These are phyloP conservation scores for Neosalanx taihuensis DNA, from an alignment of 2,797 vertebrate species.

Conservation along the genomic window DNA sequence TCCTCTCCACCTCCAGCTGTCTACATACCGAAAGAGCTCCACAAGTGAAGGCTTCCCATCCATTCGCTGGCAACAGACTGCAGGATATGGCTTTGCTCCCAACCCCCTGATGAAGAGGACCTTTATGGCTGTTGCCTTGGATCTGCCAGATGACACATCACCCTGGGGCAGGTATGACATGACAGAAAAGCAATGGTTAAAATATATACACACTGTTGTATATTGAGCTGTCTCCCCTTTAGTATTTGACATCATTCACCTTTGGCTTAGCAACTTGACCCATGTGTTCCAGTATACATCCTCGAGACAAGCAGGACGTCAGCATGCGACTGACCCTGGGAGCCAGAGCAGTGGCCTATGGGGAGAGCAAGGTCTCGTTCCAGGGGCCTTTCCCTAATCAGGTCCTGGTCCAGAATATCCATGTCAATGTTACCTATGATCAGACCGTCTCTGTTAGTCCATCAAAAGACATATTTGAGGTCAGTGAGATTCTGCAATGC, in stretches of 20 bases:
- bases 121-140: constrained; percentile 91
- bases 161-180: constrained; percentile 75
- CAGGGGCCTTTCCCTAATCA: constrained; percentile 79
- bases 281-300: constrained; percentile 79
- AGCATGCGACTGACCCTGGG: constrained; percentile 80
- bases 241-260: background rate
- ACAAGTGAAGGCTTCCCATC: constrained; percentile 63
- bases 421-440: constrained; percentile 75
- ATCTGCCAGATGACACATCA: constrained; percentile 79
- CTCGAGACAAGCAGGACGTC: constrained; percentile 85
- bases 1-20: constrained; percentile 54
- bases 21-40: constrained; percentile 41
- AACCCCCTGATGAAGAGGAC: constrained; percentile 81
- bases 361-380: constrained; percentile 72
- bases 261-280: background rate
- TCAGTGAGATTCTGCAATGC: constrained; percentile 50
- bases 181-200: background rate
- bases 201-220: background rate
- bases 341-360: constrained; percentile 83
- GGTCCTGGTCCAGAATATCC: constrained; percentile 24
- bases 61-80: constrained; percentile 94
- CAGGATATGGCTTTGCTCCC: constrained; percentile 79
- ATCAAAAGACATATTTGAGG: constrained; percentile 75
- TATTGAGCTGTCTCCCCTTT: no score
- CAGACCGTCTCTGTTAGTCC: constrained; percentile 63